Evolutionary conservation across 2,113 vertebrate species (phyloP).

Genomic region (Chamaea fasciata): DNA sequence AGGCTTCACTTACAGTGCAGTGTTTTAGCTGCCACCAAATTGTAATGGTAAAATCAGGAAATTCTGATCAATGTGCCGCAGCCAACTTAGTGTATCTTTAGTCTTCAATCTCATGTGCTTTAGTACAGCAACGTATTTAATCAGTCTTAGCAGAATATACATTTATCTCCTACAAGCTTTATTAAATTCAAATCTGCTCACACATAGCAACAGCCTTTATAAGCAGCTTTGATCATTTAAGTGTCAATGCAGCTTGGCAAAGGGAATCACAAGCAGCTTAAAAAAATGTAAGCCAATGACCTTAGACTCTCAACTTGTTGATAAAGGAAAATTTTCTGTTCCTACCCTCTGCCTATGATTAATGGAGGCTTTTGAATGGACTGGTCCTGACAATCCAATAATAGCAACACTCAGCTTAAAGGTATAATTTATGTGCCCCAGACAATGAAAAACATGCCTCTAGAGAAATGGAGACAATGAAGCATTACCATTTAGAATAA

Average conservation of each 20-base stretch:
- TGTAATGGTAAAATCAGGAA: neutral
- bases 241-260: constrained; percentile 59
- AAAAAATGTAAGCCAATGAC: constrained; percentile 56
- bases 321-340: constrained; percentile 11
- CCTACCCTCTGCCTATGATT: constrained; percentile 13
- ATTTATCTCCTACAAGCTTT: constrained; percentile 51
- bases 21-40: neutral
- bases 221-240: constrained; percentile 62
- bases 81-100: neutral
- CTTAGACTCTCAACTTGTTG: constrained; percentile 49
- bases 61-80: constrained; percentile 10
- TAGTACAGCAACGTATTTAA: constrained; percentile 26
- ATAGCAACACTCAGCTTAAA: constrained; percentile 37
- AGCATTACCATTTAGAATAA: constrained; percentile 4
- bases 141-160: constrained; percentile 30
- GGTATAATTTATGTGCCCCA: constrained; percentile 38
- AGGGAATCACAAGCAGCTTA: constrained; percentile 58
- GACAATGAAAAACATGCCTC: constrained; percentile 39
- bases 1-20: neutral
- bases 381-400: constrained; percentile 49
- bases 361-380: constrained; percentile 38
- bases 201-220: constrained; percentile 60
- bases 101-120: neutral
- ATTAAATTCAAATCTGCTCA: constrained; percentile 61
- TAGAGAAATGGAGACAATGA: constrained; percentile 35